A percentile compares a stretch with the other conserved stretches of the same genome.
Conservation (phyloP, 2,888 invertebrate genomes). For the Andrena trimmerana region DNA sequence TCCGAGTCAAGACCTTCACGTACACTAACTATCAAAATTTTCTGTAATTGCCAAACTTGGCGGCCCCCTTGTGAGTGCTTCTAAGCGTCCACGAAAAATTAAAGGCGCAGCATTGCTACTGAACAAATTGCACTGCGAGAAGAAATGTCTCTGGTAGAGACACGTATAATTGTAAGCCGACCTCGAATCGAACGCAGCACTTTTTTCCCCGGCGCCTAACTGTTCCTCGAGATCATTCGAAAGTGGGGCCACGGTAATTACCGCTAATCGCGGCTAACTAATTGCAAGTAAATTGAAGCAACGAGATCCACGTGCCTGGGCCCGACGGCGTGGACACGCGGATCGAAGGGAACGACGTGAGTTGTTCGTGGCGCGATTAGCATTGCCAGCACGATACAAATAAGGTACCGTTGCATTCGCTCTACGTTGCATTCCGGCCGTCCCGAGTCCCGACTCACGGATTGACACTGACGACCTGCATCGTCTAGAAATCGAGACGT, state of each 20-base stretch:
- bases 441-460: constrained; percentile 35
- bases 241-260: constrained; percentile 53
- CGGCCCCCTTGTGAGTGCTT: no score
- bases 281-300: constrained; percentile 49
- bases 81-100: no score
- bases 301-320: constrained; percentile 36
- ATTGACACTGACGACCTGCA: constrained; percentile 60
- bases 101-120: no score
- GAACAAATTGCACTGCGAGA: no score
- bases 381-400: constrained; percentile 56
- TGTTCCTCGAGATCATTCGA: constrained; percentile 37
- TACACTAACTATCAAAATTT: no score
- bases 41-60: no score
- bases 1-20: no score
- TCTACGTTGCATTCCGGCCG: constrained; percentile 53
- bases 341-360: constrained; percentile 21
- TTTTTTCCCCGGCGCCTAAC: constrained; percentile 20
- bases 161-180: not conserved
- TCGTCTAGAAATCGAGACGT: constrained; percentile 67
- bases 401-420: constrained; percentile 63
- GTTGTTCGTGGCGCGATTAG: constrained; percentile 48
- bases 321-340: not conserved
- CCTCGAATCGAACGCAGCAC: not conserved
- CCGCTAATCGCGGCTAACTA: constrained; percentile 55
- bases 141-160: no score